Base-by-base conservation (phyloP, 2,888 invertebrate genomes). In the Calliphora vomitoria region DNA sequence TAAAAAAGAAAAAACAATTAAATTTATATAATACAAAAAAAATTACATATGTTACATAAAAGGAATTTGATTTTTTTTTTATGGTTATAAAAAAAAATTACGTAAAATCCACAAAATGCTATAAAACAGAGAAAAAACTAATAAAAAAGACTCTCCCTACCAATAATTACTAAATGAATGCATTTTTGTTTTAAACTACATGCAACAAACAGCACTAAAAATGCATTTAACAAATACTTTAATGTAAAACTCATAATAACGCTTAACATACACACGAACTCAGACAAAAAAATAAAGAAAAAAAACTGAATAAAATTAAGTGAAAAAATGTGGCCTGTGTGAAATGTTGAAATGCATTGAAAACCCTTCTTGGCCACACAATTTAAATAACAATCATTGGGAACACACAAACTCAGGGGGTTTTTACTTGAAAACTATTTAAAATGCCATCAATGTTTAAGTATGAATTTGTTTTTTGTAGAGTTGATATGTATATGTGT, bases 371-470 rank as follows among this genome's bases (percentile, higher is more conserved):
- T 60, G 20, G 44, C 15, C 47, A 20, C 35, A 69, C 38, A 53
- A 55, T 66, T 58, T 25, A 58, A 55, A 74, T 58, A 58, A 35
- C 35, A 20, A 25, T 11, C n/a, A 31, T 53, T 41, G n/a, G 18
- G 20, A 55, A 55, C 55, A 55, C 55, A 55, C 20, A 55, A 20
- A 55, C 20, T 8, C 55, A 8, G 18, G 18, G 20, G 25, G 13
- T 31, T 76, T 25, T 78, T 53, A 53, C 15, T 8, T 76, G 10
- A 44, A 60, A 58, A 44, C 38, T 82, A 72, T 78, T 86, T 86
- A 72, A 86, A 82, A 82, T 86, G 81, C 82, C 50, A 81, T 76
- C 71, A 85, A 71, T 58, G 85, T 38, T 75, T 55, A 11, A 68
- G 25, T 44, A 20, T 11, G 15, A 44, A 64, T 53, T 47, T 35